Evolutionary conservation across 1,140 invertebrate genomes (phyloP), one percentile per base, ranked within the genome.

Genomic region (Psix sp.): DNA sequence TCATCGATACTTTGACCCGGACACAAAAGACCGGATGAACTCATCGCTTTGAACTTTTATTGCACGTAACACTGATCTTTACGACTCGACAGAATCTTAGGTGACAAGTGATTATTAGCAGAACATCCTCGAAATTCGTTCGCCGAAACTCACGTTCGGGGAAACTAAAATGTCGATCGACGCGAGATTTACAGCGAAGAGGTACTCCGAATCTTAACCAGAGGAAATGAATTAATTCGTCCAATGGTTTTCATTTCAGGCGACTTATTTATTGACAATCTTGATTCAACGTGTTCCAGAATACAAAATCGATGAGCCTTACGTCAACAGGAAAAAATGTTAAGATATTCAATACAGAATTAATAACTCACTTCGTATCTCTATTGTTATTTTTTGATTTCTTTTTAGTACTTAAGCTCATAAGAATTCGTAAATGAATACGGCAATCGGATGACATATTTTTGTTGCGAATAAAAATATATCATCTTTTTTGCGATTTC

Each of bases 61-160:
- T 33, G 31, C 38, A 14, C 29, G 38, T 39, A 35, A 40, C 33
- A 45, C 14, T 24, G 6, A 49, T 42, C 17, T 67, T 57, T 51
- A 67, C 33, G 63, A 51, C 39, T 17, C 16, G 3, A 48, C 20
- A 16, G 39, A n/a, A 21, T 38, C 40, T 45, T 43, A 42, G 52
- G 36, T 68, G 54, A 54, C 48, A 68, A 52, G 56, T 68, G 56
- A 29, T 29, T 29, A 68, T 68, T 68, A 39, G 46, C 6, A 26
- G 1, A 18, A 48, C 16, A 39, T 46, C 26, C 45, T 51, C n/a
- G 1, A 24, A 26, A 57, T 57, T 39, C 13, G 35, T 49, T 57
- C 51, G 0, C 5, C 26, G 51, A 57, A 57, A 7, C 26, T 49
- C 31, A 6, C 20, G 24, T 62, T 62, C 57, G 9, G 4, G 16